Conservation (phyloP, 2,888 invertebrate species). For the Scrobipalpa atriplicella region DNA sequence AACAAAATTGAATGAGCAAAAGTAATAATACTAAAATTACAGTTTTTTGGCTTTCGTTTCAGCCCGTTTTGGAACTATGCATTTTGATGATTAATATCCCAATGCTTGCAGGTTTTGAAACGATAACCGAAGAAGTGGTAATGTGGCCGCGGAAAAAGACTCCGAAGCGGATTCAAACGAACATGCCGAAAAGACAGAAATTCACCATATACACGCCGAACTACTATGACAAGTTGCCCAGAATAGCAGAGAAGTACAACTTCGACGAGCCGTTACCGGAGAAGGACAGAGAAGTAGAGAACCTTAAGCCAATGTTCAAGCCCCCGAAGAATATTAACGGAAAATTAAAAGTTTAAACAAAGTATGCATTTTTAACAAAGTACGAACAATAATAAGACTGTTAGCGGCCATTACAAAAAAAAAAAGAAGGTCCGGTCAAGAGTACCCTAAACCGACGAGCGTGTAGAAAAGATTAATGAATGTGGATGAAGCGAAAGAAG, state of each 20-base stretch:
- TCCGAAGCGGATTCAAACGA: conserved; percentile 41
- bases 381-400: too few species aligned
- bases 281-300: conserved; percentile 52
- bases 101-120: neutral
- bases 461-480: too few species aligned
- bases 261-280: conserved; percentile 67
- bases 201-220: conserved; percentile 56
- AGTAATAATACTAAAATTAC: too few species aligned
- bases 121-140: neutral
- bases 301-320: conserved; percentile 45
- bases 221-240: conserved; percentile 53
- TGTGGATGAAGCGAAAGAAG: too few species aligned
- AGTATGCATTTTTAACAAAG: neutral
- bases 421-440: too few species aligned
- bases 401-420: too few species aligned
- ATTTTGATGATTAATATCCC: too few species aligned
- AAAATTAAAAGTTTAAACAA: conserved; percentile 39
- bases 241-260: conserved; percentile 58
- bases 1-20: too few species aligned
- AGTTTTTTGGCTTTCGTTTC: too few species aligned
- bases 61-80: too few species aligned
- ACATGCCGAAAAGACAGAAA: conserved; percentile 49
- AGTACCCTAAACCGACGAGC: too few species aligned
- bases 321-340: conserved; percentile 53
- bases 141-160: neutral